Evolutionary conservation across 2,797 vertebrate species (phyloP), one percentile per base, ranked within the genome.

Genomic region (Sternotherus odoratus): DNA sequence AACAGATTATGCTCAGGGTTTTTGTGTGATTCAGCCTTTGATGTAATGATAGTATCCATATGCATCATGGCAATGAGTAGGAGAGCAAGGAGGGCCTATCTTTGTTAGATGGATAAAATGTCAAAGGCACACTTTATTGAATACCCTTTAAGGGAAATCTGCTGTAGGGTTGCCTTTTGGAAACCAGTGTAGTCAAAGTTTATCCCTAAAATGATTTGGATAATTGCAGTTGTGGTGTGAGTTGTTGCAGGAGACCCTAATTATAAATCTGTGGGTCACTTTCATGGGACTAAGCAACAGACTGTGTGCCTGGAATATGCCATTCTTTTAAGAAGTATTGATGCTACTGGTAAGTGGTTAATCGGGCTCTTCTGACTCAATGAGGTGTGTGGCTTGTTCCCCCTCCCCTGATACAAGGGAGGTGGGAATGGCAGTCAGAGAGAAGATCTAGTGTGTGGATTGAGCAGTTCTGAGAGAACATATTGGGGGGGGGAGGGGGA

Each of bases 391-490:
- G 30, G 30, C 57, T 60, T 33, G 57, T 60, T 60, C 11, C 57
- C 21, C 30, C 21, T 69, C 23, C 36, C 16, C 36, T 69, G 66
- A 39, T 69, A 12, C 10, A 36, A 69, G 36, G 66, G 17, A 39
- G 36, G 36, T 69, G 21, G n/a, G 21, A 69, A 19, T 24, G 26
- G 8, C 72, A 75, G 13, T 28, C 15, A 75, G 39, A 74, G 39
- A 43, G 43, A 17, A 16, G 4, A 9, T 28, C 72, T 28, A 30
- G 43, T 15, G 26, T 28, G 43, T 48, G 13, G 39, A 28, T 48
- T 46, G 24, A 75, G 43, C 24, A 48, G 43, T 30, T 11, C 4
- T 2, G 3, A 30, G 80, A 0, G 1, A 50, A 56, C 26, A 12
- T 15, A 6, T 21, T 39, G 9, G 53, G 5, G n/a, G n/a, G n/a